Evolutionary conservation across 1,140 invertebrate genomes (phyloP).

Genomic region (Ladona fulva): DNA sequence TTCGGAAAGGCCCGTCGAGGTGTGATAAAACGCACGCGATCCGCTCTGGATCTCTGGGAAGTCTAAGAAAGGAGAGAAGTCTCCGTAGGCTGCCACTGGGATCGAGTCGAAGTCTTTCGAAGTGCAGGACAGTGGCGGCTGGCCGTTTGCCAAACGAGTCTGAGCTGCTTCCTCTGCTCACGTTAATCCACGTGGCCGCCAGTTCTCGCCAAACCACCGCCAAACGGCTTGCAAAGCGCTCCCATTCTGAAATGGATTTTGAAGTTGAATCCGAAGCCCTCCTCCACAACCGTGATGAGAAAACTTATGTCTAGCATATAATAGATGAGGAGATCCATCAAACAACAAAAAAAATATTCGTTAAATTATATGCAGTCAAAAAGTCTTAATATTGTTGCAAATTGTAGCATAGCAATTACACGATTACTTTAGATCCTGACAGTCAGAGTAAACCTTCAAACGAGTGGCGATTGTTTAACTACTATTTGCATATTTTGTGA

Average conservation of each 20-base stretch:
- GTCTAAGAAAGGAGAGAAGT: conserved; percentile 20
- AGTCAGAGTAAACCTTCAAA: too few relatives aligned
- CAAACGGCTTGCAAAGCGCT: conserved; percentile 18
- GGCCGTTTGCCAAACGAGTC: neutral
- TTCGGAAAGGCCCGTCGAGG: conserved; percentile 17
- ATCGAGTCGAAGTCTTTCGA: conserved; percentile 24
- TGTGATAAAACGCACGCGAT: conserved; percentile 21
- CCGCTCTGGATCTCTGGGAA: conserved; percentile 18
- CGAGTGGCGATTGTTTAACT: too few relatives aligned
- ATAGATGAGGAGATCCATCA: too few relatives aligned
- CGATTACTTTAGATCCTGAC: too few relatives aligned
- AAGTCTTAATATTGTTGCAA: too few relatives aligned
- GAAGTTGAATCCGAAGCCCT: too few relatives aligned
- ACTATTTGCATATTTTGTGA: too few relatives aligned
- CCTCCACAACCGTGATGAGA: neutral
- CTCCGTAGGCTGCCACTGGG: conserved; percentile 19
- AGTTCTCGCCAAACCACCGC: conserved; percentile 17
- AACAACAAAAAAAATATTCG: too few relatives aligned
- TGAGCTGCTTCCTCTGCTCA: neutral
- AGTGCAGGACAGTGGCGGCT: conserved; percentile 23
- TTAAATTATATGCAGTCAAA: too few relatives aligned
- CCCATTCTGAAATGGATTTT: conserved; percentile 23
- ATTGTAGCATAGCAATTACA: too few relatives aligned
- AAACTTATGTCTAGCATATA: too few relatives aligned
- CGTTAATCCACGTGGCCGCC: conserved; percentile 19